These are phyloP conservation scores for Cotesia congregata DNA, from an alignment of 2,888 invertebrate species.

Conservation along the genomic window DNA sequence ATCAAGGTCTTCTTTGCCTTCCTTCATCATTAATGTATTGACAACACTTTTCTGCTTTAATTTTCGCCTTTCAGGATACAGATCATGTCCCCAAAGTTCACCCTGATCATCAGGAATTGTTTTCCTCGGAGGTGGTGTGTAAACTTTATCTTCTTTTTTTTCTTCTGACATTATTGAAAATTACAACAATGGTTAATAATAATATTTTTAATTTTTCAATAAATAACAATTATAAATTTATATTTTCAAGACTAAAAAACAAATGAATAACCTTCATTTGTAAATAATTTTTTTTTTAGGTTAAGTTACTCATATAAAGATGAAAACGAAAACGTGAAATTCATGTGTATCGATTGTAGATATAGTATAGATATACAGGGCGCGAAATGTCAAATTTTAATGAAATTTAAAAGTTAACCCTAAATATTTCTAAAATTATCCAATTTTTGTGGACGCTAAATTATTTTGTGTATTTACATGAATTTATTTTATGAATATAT, in stretches of 20 bases:
- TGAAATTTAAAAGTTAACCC: constrained; percentile 6
- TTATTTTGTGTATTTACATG: constrained; percentile 13
- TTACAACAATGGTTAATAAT: not conserved
- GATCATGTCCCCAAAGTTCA: constrained; percentile 65
- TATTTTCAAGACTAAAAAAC: not conserved
- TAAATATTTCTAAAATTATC: not conserved
- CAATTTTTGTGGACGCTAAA: constrained; percentile 7
- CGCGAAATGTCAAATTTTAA: constrained; percentile 24
- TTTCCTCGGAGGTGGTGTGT: constrained; percentile 26
- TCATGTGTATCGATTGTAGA: constrained; percentile 4
- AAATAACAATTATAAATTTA: not conserved
- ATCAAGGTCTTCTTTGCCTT: constrained; percentile 79
- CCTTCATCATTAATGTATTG: constrained; percentile 75
- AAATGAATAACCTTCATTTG: not conserved
- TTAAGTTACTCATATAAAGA: not conserved
- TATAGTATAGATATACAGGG: constrained; percentile 24
- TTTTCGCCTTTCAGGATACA: constrained; percentile 86
- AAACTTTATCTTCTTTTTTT: not conserved
- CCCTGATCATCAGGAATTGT: constrained; percentile 35
- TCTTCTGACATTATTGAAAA: not conserved
- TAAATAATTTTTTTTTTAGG: constrained; percentile 3
- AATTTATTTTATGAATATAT: not conserved
- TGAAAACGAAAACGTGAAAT: not conserved
- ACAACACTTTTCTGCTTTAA: constrained; percentile 72
- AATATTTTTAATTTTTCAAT: not conserved